phyloP scores from a whole-genome alignment of 2,888 invertebrate genomes.

The Meiosimyza decipiens region DNA sequence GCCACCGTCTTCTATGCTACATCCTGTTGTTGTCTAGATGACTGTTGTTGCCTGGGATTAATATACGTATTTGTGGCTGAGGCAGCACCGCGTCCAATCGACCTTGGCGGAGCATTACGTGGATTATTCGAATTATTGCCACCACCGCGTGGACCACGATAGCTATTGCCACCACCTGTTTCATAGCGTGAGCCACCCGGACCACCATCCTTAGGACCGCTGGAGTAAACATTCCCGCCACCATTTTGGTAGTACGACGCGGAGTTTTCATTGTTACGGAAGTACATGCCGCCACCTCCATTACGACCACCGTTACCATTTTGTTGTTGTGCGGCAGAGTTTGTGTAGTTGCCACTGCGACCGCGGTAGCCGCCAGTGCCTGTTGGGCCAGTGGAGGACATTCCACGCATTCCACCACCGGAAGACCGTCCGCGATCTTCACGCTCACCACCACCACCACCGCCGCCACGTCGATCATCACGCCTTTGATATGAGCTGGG shows the following conservation, averaged over 20 bases:
- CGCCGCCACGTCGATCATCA: conserved; percentile 51
- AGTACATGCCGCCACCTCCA: conserved; percentile 58
- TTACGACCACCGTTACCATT: conserved; percentile 54
- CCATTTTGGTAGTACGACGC: conserved; percentile 52
- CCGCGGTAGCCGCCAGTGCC: conserved; percentile 42
- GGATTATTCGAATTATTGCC: conserved; percentile 50
- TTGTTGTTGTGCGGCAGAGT: conserved; percentile 49
- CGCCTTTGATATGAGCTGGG: conserved; percentile 48
- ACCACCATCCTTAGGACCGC: conserved; percentile 45
- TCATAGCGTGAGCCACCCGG: conserved; percentile 54
- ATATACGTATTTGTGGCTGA: conserved; percentile 56
- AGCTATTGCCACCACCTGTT: conserved; percentile 51
- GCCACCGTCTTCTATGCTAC: conserved; percentile 29
- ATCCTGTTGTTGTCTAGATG: conserved; percentile 50
- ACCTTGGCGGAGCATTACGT: conserved; percentile 54
- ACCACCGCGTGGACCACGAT: conserved; percentile 59
- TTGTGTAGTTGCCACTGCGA: conserved; percentile 46
- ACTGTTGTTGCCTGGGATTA: conserved; percentile 53
- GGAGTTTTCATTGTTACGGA: conserved; percentile 62
- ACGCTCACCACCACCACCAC: conserved; percentile 48
- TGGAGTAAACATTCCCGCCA: conserved; percentile 48
- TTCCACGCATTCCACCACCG: conserved; percentile 28
- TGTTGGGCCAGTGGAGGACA: conserved; percentile 30
- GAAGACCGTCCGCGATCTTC: conserved; percentile 50
- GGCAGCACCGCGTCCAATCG: conserved; percentile 51